These are phyloP conservation scores for Phoenoteleia sp. DNA, from an alignment of 2,888 invertebrate genomes.

Conservation along the genomic window DNA sequence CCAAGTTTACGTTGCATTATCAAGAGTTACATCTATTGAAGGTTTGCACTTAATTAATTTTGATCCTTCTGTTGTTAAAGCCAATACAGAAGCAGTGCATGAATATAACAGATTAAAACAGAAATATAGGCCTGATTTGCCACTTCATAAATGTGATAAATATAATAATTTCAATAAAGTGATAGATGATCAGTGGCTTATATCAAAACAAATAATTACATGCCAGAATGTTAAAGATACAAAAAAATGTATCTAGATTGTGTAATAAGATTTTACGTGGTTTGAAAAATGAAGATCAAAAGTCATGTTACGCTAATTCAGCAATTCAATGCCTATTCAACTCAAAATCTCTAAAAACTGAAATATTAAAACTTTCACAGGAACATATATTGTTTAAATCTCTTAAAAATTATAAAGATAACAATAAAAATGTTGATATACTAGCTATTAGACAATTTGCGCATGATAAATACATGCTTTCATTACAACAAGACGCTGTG, in stretches of 20 bases:
- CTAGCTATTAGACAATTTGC: background rate
- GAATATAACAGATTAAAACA: conserved; percentile 69
- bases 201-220: no score
- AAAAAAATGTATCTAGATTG: no score
- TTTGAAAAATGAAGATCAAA: no score
- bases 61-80: conserved; percentile 37
- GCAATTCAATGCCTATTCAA: background rate
- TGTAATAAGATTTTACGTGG: background rate
- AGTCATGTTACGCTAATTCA: background rate
- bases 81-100: conserved; percentile 53
- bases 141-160: no score
- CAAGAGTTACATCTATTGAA: no score
- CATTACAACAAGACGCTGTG: background rate
- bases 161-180: no score
- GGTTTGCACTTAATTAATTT: no score
- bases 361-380: background rate
- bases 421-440: background rate
- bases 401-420: background rate
- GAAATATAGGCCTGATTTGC: conserved; percentile 54
- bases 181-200: no score
- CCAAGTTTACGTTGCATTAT: no score
- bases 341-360: background rate
- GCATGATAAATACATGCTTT: background rate
- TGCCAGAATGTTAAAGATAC: no score
- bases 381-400: background rate